Evolutionary conservation across 2,113 vertebrate genomes (phyloP), one percentile per base, ranked within the genome.

Genomic region (Microtus oregoni): DNA sequence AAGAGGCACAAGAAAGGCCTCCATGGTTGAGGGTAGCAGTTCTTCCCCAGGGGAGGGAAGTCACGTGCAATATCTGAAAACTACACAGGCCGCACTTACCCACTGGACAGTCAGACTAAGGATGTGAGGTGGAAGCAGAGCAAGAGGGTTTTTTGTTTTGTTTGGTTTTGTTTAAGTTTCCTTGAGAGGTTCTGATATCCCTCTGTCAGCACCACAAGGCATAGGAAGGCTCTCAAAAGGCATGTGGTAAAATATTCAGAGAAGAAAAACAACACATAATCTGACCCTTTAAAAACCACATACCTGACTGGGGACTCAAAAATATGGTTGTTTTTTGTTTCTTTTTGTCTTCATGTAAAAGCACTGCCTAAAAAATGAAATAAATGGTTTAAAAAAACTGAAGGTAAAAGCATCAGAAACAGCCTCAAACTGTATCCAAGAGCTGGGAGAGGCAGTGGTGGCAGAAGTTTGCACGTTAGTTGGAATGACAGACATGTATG

Each of bases 301-400:
- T 98, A 99, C 99, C 99, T 99, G 99, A 98, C 97, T 99, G 99
- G 97, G 99, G 99, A 98, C 99, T 99, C 97, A 99, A 98, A 97
- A 99, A 98, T 96, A 99, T 79, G 98, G 98, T 98, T 98, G 98
- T 98, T 98, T 99, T 99, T 96, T 98, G 98, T 96, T 98, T 99
- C 98, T 98, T 99, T 97, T 99, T 99, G 92, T 99, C 99, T 97
- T 99, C 99, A 96, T 98, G 98, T 92, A 98, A 87, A 94, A 98
- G 90, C 90, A 98, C 93, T 98, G 98, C 98, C 99, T 99, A 94
- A 93, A 98, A 98, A 98, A 95, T 67, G 97, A 79, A 98, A 97
- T 44, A 97, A 0, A 98, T 91, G 10, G 97, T 22, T 86, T 96
- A 97, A 83, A 70, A 89, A 98, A 94, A 35, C 15, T 63, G 94